Percentiles rank a stretch among this genome's conserved stretches.
These are phyloP conservation scores for Dysmachus trigonus DNA, from an alignment of 2,888 invertebrate genomes.

Conservation along the genomic window DNA sequence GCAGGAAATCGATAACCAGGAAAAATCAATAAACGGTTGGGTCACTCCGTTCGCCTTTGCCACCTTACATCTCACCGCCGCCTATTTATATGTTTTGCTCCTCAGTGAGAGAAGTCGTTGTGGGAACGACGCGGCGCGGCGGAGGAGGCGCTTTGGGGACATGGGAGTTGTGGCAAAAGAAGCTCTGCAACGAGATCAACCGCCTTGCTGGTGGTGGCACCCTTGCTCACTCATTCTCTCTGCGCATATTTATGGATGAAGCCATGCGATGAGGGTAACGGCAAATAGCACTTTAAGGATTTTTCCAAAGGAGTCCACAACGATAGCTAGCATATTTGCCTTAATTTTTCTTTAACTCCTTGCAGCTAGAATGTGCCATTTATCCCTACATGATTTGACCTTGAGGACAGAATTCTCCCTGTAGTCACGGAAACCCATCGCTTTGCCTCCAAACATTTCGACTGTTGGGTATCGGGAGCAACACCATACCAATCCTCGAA, in stretches of 20 bases:
- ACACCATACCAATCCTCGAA: neutral
- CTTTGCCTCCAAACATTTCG: neutral
- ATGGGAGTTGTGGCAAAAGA: neutral
- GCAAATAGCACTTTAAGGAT: conserved; percentile 8
- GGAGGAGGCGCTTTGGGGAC: neutral
- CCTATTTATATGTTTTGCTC: neutral
- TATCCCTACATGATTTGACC: neutral
- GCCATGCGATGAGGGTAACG: neutral
- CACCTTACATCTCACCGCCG: neutral
- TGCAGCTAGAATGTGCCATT: neutral
- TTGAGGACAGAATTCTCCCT: neutral
- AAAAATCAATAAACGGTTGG: conserved; percentile 35
- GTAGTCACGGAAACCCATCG: neutral
- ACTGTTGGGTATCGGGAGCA: neutral
- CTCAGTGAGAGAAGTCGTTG: neutral
- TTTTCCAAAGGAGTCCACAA: neutral
- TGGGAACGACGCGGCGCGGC: neutral
- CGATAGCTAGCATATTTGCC: neutral
- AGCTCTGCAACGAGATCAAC: neutral
- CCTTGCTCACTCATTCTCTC: neutral
- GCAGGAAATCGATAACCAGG: conserved; percentile 36
- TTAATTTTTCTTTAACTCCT: neutral
- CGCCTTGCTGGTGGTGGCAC: neutral
- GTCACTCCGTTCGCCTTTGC: neutral
- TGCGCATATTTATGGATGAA: neutral